A percentile compares a stretch with the other conserved stretches of the same genome.
Evolutionary conservation across 2,797 vertebrate species (phyloP).

Genomic region (Tenualosa ilisha): DNA sequence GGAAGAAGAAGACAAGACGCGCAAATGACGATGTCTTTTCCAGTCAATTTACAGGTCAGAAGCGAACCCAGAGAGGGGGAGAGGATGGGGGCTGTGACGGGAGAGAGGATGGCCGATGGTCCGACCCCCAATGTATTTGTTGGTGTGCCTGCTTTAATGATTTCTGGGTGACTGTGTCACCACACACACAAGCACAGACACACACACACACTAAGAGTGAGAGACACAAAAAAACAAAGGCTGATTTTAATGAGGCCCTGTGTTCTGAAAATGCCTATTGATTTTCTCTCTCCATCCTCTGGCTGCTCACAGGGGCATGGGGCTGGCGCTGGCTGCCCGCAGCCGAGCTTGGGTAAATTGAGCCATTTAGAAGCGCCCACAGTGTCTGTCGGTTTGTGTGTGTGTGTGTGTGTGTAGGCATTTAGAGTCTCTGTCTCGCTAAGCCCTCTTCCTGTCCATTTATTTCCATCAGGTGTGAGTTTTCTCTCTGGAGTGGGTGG

Average conservation of each 20-base stretch:
- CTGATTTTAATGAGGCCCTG: conserved; percentile 76
- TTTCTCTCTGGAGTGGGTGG: conserved; percentile 50
- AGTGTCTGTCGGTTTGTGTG: conserved; percentile 8
- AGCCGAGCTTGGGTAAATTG: conserved; percentile 75
- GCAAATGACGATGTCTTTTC: not conserved
- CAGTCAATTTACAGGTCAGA: conserved; percentile 17
- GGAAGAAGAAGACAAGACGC: not conserved
- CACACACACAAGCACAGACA: conserved; percentile 35
- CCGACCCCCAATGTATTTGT: conserved; percentile 62
- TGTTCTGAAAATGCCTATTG: conserved; percentile 81
- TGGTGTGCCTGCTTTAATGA: conserved; percentile 62
- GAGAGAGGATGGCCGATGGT: conserved; percentile 60
- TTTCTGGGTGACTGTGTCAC: conserved; percentile 66
- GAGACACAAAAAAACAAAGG: conserved; percentile 27
- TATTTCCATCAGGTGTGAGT: conserved; percentile 72
- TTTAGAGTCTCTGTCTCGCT: conserved; percentile 62
- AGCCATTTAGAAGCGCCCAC: conserved; percentile 74
- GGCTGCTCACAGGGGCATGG: conserved; percentile 65
- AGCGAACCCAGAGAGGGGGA: conserved; percentile 63
- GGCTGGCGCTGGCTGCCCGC: conserved; percentile 65
- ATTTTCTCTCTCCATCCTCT: conserved; percentile 68
- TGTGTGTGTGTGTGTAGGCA: conserved; percentile 32
- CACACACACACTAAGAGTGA: conserved; percentile 36
- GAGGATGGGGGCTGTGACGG: not conserved
- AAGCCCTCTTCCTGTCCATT: conserved; percentile 64